Evolutionary conservation across 2,113 vertebrate species (phyloP).

Genomic region (Ranitomeya imitator): DNA sequence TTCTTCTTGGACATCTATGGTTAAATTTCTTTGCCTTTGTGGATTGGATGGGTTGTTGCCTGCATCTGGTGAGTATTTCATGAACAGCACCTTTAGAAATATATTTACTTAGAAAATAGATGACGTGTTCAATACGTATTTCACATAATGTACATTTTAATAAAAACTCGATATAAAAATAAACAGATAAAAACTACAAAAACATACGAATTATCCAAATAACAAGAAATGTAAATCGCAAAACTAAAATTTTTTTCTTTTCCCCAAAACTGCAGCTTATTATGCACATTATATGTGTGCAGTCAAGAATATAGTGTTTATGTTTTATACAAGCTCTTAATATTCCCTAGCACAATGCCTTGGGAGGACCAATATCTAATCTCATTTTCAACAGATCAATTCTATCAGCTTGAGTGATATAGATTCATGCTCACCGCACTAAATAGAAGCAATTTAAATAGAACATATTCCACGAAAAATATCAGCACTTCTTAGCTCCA

Average conservation of each 20-base stretch:
- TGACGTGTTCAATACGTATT: too few species aligned
- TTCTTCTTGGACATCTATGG: too few species aligned
- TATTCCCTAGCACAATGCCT: neutral
- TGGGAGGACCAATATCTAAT: conserved; percentile 20
- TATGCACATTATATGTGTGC: too few species aligned
- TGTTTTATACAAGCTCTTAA: neutral
- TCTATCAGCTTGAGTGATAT: conserved; percentile 15
- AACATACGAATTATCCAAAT: neutral
- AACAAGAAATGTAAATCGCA: neutral
- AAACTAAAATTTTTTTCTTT: neutral
- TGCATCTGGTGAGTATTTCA: too few species aligned
- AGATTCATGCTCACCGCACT: neutral
- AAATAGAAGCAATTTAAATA: conserved; percentile 8
- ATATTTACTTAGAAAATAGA: too few species aligned
- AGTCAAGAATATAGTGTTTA: neutral
- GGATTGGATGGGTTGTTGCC: too few species aligned
- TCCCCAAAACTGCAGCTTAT: neutral
- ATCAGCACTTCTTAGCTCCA: neutral
- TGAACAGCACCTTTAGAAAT: too few species aligned
- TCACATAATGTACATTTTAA: too few species aligned
- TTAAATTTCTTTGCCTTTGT: too few species aligned
- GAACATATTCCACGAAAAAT: neutral
- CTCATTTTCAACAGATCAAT: conserved; percentile 23
- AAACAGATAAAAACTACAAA: neutral
- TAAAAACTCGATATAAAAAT: neutral